These are phyloP conservation scores for Lucinisca nassula DNA, from an alignment of 2,888 invertebrate genomes.

Conservation along the genomic window DNA sequence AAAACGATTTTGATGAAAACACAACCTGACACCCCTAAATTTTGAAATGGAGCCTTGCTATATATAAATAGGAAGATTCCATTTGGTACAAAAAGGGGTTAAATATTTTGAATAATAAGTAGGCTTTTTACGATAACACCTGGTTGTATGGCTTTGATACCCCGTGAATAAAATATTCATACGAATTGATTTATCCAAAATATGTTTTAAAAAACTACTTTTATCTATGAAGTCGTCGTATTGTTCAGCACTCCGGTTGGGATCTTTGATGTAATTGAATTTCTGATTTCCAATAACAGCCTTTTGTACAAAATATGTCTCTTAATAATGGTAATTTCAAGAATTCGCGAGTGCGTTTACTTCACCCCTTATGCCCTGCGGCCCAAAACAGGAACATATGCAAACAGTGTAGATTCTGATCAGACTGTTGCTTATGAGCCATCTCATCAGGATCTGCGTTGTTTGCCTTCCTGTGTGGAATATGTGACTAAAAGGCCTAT, in stretches of 20 bases:
- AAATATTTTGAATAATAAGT: background rate
- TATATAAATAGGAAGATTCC: no score
- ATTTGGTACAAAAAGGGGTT: no score
- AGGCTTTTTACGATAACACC: background rate
- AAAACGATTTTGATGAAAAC: no score
- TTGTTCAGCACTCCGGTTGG: background rate
- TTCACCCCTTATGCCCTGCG: no score
- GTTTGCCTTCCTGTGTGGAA: no score
- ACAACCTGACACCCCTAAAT: no score
- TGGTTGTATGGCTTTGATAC: constrained; percentile 6
- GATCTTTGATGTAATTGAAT: constrained; percentile 7
- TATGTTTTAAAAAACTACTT: background rate
- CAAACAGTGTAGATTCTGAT: no score
- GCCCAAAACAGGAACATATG: no score
- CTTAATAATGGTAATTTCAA: background rate
- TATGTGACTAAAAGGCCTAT: no score
- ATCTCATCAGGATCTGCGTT: no score
- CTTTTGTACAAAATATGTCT: constrained; percentile 3
- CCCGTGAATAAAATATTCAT: constrained; percentile 11
- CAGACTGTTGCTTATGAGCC: no score
- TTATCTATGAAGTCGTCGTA: background rate
- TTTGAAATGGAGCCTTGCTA: no score
- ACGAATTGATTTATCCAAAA: background rate
- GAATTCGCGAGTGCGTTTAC: background rate
- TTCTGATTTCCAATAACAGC: background rate